Base-by-base conservation (phyloP, 2,113 vertebrate genomes). In the Gila orcuttii region DNA sequence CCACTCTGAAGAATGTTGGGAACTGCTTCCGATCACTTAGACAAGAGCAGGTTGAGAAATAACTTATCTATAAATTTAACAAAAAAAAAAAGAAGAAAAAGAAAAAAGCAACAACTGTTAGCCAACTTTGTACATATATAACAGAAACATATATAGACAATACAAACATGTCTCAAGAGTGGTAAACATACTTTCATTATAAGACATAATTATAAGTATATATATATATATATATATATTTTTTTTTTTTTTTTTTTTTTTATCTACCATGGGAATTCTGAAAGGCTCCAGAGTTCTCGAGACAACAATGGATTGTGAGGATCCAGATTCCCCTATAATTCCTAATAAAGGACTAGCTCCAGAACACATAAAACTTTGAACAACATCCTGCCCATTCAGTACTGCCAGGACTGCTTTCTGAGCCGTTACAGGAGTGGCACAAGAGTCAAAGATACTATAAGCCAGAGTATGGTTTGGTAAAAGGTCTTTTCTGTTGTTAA, bases 381-480 rank as follows among this genome's bases (percentile, higher is more conserved):
- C 79, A 75, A 92, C 90, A 9, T 66, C 89, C 23, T 89, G 59
- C 9, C 91, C 92, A 7, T 95, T 95, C 25, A 95, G 28, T 13
- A 93, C 84, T 39, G 92, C 89, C 19, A 95, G 79, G 78, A 90
- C 92, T 36, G 94, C 93, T 79, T 94, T 92, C 76, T 94, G 93
- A 45, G 92, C 93, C 3, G 91, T 93, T 57, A 94, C 90, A 19
- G 93, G 93, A 85, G 94, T 93, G 21, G 91, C 91, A 90, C 95
- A 95, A 10, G 95, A 95, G 88, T 95, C 95, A 88, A 94, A 94
- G 45, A 95, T 93, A 86, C 93, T 93, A 86, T 95, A 95, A 1
- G 94, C 94, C 73, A 95, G 88, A 0, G 93, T 94, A 80, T 91
- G 87, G 83, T 93, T 92, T 3, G 91, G 90, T 69, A 95, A 82